These are phyloP conservation scores for Nilaparvata lugens DNA, from an alignment of 1,140 invertebrate genomes.

Conservation along the genomic window DNA sequence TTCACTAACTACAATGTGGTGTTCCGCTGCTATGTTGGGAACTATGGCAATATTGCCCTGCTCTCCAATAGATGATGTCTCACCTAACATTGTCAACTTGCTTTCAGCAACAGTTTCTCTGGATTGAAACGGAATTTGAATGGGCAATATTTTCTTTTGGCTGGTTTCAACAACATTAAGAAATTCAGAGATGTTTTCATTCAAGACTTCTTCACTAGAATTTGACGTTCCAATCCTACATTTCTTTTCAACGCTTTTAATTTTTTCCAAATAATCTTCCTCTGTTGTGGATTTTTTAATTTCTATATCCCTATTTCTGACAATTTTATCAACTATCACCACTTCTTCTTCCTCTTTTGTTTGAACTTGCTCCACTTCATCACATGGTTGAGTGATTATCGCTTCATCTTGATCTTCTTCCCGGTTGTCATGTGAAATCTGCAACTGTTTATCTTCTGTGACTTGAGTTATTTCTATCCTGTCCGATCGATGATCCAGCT, in stretches of 20 bases:
- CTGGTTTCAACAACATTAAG: constrained; percentile 21
- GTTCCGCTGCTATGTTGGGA: constrained; percentile 21
- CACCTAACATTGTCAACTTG: constrained; percentile 19
- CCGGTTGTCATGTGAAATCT: background rate
- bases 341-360: constrained; percentile 22
- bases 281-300: constrained; percentile 27
- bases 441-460: constrained; percentile 24
- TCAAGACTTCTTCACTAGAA: constrained; percentile 31
- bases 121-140: constrained; percentile 23
- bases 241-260: constrained; percentile 32
- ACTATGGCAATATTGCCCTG: constrained; percentile 17
- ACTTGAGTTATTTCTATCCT: constrained; percentile 21
- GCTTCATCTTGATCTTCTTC: constrained; percentile 15
- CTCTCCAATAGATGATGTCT: constrained; percentile 11
- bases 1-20: constrained; percentile 34
- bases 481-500: constrained; percentile 14
- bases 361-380: constrained; percentile 15
- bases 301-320: constrained; percentile 23
- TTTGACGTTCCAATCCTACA: constrained; percentile 28
- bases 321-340: constrained; percentile 33
- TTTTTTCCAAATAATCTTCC: constrained; percentile 26
- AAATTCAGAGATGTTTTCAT: constrained; percentile 30
- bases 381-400: constrained; percentile 25
- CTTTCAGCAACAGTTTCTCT: constrained; percentile 27
- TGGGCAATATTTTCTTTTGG: constrained; percentile 24